Evolutionary conservation across 2,113 vertebrate genomes (phyloP), one percentile per base, ranked within the genome.

Genomic region (Ptyas mucosa): DNA sequence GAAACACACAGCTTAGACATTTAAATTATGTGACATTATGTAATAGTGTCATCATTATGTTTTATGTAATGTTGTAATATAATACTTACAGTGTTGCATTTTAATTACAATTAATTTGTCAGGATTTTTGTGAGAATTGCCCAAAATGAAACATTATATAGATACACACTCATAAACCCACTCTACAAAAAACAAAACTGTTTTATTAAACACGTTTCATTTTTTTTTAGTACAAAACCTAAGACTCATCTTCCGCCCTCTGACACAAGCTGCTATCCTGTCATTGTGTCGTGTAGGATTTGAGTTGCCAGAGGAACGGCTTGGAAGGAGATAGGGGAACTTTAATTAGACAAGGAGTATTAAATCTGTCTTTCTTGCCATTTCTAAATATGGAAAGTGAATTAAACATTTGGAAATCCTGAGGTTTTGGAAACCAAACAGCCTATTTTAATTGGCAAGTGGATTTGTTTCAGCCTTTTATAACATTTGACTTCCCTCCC

Each of bases 301-400:
- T 92, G 39, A 93, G 92, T 92, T 88, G 93, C 88, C 61, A 69
- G 24, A 87, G 55, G 61, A 94, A 93, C 90, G 0, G 0, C 94
- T 86, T 91, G 43, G 91, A 94, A 87, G 95, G 23, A 91, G 85
- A 46, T 81, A 86, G 95, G 94, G 64, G 90, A 81, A 52, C 89
- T 95, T 95, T 96, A 95, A 95, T 95, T 93, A 93, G 87, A 93
- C 95, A 43, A 90, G 75, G 2, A 93, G 49, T 92, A 93, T 94
- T 93, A 46, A 86, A 39, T 15, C 53, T 92, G 53, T 87, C 58
- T 26, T 95, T 94, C 61, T 91, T 46, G 92, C 91, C 39, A 10
- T 49, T 69, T 81, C 46, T 87, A 92, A 93, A 57, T 11, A 93
- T 3, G 91, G 3, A 8, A 87, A 49, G 21, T 39, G 39, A 34